A percentile compares a stretch with the other conserved stretches of the same genome.
Conservation (phyloP, 2,888 invertebrate species). For the Eilema caniola region DNA sequence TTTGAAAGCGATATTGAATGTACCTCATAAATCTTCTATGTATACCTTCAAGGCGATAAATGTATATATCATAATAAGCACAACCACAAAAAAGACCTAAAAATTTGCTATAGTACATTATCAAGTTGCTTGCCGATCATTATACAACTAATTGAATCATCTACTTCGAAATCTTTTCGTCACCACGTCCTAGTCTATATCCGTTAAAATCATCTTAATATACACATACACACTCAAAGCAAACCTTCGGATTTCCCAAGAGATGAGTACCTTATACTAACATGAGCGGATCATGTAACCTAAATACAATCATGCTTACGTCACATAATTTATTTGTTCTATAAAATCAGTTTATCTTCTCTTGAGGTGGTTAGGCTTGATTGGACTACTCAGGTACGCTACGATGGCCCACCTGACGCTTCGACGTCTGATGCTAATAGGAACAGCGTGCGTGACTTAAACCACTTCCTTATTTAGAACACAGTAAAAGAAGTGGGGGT, state of each 20-base stretch:
- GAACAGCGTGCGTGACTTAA: too few relatives aligned
- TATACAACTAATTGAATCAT: background rate
- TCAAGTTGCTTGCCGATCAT: too few relatives aligned
- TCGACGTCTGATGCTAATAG: too few relatives aligned
- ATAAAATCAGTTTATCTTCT: background rate
- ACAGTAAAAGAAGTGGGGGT: too few relatives aligned
- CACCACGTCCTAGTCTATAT: background rate
- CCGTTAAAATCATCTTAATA: background rate
- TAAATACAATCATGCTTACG: constrained; percentile 10
- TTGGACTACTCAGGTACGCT: background rate
- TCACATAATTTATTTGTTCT: background rate
- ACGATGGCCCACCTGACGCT: too few relatives aligned
- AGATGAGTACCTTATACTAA: constrained; percentile 8
- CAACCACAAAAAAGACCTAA: too few relatives aligned
- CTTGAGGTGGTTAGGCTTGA: background rate
- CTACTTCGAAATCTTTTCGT: background rate
- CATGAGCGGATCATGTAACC: constrained; percentile 10
- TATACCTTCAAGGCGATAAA: too few relatives aligned
- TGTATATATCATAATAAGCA: too few relatives aligned
- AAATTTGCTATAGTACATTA: too few relatives aligned
- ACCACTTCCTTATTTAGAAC: too few relatives aligned
- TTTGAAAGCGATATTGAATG: too few relatives aligned
- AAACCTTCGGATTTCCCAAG: constrained; percentile 17
- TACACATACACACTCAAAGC: background rate
- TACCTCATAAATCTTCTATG: too few relatives aligned